Evolutionary conservation across 2,797 vertebrate genomes (phyloP).

Genomic region (Melopsittacus undulatus): DNA sequence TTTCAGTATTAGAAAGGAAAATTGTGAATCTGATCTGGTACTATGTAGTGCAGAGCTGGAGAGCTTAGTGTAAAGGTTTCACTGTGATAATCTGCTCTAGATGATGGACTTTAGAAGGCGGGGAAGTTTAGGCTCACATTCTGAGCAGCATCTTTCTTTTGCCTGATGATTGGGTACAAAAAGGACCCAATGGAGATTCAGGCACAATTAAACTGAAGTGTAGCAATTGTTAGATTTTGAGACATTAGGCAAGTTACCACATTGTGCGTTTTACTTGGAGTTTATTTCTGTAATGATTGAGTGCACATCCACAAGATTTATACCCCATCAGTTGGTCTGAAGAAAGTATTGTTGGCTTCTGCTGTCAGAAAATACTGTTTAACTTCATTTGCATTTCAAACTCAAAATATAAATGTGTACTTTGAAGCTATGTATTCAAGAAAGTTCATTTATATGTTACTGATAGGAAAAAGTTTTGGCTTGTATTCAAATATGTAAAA

Average conservation of each 20-base stretch:
- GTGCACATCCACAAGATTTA: background rate
- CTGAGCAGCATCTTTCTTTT: background rate
- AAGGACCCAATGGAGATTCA: background rate
- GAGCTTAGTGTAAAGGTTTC: background rate
- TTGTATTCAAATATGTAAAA: background rate
- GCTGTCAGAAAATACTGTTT: background rate
- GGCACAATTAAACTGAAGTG: background rate
- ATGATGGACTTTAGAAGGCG: background rate
- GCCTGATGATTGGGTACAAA: background rate
- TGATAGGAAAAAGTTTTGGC: background rate
- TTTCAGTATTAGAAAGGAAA: background rate
- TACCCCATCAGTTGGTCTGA: background rate
- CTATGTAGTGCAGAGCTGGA: background rate
- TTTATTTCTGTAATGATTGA: background rate
- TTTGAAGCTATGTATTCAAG: background rate
- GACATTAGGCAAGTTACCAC: background rate
- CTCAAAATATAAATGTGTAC: background rate
- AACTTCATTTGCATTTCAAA: background rate
- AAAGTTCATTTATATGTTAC: background rate
- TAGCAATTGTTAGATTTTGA: background rate
- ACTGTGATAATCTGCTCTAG: background rate
- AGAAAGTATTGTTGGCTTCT: background rate
- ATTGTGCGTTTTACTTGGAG: background rate
- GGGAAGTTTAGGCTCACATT: background rate
- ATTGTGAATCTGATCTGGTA: rapidly evolving